These are phyloP conservation scores for Peromyscus maniculatus DNA, from an alignment of 2,113 vertebrate genomes.

Conservation along the genomic window DNA sequence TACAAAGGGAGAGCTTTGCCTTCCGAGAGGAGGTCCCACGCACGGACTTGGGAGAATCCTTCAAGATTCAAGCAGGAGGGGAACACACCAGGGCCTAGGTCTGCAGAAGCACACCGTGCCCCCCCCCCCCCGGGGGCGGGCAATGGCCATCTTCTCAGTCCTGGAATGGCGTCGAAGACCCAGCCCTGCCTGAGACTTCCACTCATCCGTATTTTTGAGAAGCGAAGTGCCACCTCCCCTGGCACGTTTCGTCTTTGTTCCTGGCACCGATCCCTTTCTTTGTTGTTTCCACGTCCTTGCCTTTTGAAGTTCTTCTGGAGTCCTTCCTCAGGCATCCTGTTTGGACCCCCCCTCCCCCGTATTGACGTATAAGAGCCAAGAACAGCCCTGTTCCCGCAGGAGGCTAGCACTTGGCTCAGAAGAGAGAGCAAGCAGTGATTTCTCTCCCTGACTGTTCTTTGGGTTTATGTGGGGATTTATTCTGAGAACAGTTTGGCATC, in stretches of 20 bases:
- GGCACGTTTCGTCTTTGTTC: constrained; percentile 65
- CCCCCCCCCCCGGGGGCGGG: fast-evolving
- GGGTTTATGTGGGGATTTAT: constrained; percentile 22
- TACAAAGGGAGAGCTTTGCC: background rate
- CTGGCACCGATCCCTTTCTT: background rate
- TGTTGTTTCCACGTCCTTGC: constrained; percentile 29
- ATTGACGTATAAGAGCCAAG: constrained; percentile 59
- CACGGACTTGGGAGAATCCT: background rate
- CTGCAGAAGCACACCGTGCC: background rate
- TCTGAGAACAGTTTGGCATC: constrained; percentile 41
- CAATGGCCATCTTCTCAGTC: background rate
- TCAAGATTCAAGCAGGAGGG: background rate
- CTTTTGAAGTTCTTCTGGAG: constrained; percentile 53
- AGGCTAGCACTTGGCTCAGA: constrained; percentile 50
- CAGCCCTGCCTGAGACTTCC: background rate
- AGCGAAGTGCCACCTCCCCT: background rate
- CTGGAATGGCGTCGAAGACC: background rate
- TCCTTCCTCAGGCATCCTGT: constrained; percentile 37
- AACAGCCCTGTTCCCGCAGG: constrained; percentile 48
- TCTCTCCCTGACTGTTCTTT: constrained; percentile 20
- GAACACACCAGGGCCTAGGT: background rate
- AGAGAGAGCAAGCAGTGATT: background rate
- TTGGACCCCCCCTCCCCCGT: constrained; percentile 53
- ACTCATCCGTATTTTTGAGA: background rate
- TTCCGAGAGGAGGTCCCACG: background rate